phyloP scores from a whole-genome alignment of 2,888 invertebrate genomes.

The Melangyna quadrimaculata region DNA sequence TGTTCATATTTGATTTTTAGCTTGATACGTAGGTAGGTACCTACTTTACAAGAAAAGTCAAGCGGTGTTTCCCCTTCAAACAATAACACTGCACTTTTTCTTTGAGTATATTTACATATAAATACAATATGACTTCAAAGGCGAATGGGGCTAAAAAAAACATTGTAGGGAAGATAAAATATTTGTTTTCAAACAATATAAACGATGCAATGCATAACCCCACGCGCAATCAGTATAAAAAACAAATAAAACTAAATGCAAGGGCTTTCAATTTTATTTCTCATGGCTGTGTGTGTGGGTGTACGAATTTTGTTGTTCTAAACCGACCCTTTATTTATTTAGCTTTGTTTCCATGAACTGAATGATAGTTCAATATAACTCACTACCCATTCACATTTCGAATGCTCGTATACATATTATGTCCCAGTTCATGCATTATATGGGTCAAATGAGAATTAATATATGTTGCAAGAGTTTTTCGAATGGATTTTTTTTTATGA shows the following conservation, averaged over 20 bases:
- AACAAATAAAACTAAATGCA: neutral
- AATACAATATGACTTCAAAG: neutral
- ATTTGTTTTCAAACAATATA: neutral
- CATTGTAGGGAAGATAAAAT: neutral
- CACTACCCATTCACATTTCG: neutral
- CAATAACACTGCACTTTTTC: neutral
- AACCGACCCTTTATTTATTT: neutral
- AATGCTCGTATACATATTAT: too few species aligned
- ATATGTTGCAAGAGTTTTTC: too few species aligned
- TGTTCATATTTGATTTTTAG: conserved; percentile 7
- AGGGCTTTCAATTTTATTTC: neutral
- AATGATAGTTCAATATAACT: neutral
- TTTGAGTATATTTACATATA: neutral
- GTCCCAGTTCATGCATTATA: too few species aligned
- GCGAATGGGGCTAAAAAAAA: neutral
- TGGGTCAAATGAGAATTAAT: neutral
- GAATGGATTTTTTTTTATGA: too few species aligned
- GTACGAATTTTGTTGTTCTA: neutral
- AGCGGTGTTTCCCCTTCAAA: neutral
- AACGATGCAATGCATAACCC: conserved; percentile 17
- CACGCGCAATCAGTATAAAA: neutral
- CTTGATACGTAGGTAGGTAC: neutral
- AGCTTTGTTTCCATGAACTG: neutral
- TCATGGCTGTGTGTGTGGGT: neutral
- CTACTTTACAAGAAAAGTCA: neutral